Evolutionary conservation across 2,113 vertebrate genomes (phyloP), one percentile per base, ranked within the genome.

Genomic region (Albula goreensis): DNA sequence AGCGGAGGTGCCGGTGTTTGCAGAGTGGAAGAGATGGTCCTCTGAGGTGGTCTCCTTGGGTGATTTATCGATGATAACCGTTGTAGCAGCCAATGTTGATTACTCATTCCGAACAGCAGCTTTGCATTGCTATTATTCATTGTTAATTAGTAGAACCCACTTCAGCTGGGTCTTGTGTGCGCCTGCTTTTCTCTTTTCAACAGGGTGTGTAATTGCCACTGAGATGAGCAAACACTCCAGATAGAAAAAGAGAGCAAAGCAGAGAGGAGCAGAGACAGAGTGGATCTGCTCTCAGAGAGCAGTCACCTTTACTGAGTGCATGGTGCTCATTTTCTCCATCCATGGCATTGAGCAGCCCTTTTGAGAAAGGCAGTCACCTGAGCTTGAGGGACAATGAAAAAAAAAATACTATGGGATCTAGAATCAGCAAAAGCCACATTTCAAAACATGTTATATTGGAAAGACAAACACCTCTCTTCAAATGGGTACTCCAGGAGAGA

Each of bases 141-240:
- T n/a, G n/a, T 66, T 60, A 80, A 78, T 85, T 50, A 85, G 85
- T 13, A 8, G 74, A 85, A 80, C 41, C 19, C 48, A 52, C 53
- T 57, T 60, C 70, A 56, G 83, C 83, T 82, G 57, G 17, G 31
- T 78, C 63, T 74, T 22, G 41, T 52, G 51, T 31, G 17, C 51
- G 17, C 51, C 56, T 48, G 52, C 60, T 25, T 9, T 78, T 56
- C 13, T 80, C 12, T 80, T 56, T 50, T 51, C 19, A 51, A 63
- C n/a, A 52, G 80, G 85, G 50, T 12, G 48, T 70, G 85, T 41
- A 60, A 25, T 80, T 19, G 31, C 13, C 50, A 50, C 49, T 12
- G n/a, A 78, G 53, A 50, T 50, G 78, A 15, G 52, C 80, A 31
- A 25, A 80, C 53, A 85, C 56, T 22, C 49, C 11, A 5, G 63